Evolutionary conservation across 2,113 vertebrate species (phyloP), one percentile per base, ranked within the genome.

Genomic region (Ovis aries): DNA sequence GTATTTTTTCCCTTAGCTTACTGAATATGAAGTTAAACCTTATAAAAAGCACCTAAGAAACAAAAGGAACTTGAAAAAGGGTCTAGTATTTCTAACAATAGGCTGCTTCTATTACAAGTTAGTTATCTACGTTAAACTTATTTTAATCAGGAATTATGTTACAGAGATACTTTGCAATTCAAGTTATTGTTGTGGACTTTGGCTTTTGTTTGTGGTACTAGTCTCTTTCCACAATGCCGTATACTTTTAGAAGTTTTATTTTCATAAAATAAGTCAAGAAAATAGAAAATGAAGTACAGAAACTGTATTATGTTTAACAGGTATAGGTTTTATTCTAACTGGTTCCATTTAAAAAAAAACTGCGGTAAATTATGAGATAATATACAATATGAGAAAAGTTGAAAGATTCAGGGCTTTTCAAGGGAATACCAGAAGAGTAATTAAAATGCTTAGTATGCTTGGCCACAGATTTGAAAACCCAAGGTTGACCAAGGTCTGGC

Each of bases 181-280:
- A n/a, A 14, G 59, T 84, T 95, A 81, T 59, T 93, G 40, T 88
- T 91, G 67, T 6, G 15, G 52, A 53, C 6, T 87, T 85, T 67
- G 45, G 11, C 50, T 93, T 91, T 95, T 81, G 33, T 82, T 3
- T 91, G 15, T 64, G 77, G 25, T 84, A 50, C 40, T 91, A 15
- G 36, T 74, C n/a, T 95, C 95, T 45, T 92, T 91, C 27, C 36
- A 62, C 57, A 95, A 6, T 84, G 43, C 64, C 12, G 45, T 1
- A 74, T 82, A 64, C 74, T 94, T 90, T 81, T 92, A 85, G 57
- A 90, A 83, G 9, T 93, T 92, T 88, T 82, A 9, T 77, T 97
- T 93, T 95, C 53, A 45, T 94, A 82, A 97, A 89, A 36, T 31
- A 92, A 64, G 45, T 86, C 27, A 84, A 74, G 78, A 92, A 94